Evolutionary conservation across 2,113 vertebrate species (phyloP), one percentile per base, ranked within the genome.

Genomic region (Sinocyclocheilus maitianheensis): DNA sequence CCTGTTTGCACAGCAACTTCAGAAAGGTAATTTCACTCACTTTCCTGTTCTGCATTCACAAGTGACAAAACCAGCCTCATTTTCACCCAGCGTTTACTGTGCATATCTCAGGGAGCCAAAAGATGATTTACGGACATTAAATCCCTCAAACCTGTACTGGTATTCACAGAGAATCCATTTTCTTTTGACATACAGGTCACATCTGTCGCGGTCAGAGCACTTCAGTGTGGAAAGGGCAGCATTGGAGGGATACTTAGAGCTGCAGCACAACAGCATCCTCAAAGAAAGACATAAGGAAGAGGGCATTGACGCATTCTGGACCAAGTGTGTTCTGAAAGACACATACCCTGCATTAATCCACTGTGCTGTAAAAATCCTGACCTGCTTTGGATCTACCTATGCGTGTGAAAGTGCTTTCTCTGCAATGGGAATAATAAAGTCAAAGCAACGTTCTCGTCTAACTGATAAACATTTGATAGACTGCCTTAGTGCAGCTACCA

Each of bases 341-440:
- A 67, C 26, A 20, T 22, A 46, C 16, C n/a, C 76, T 62, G 60
- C 10, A 63, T 37, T 13, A 37, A 67, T 82, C 20, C 60, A 40
- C 30, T 82, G 58, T 12, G 60, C 55, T 40, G 10, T 46, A 22
- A 24, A 82, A 43, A 34, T 77, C 75, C 20, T 77, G 55, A 63
- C 6, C 40, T 81, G 79, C 53, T 63, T 81, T 63, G 51, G 55
- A 30, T 81, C 79, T 30, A 81, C 26, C 1, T 26, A 22, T 67
- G 63, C n/a, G 5, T 58, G 60, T 24, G 62, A 34, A 12, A 63
- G 77, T 2, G 4, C 51, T 3, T 37, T 24, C 12, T 4, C 53
- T 11, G 46, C 48, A 37, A 48, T 20, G 92, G 51, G 51, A 53
- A 53, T 16, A 53, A 30, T 30, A 30, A 30, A 30, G 30, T 30